Evolutionary conservation across 1,140 invertebrate species (phyloP).

Genomic region (Zaprionus capensis): DNA sequence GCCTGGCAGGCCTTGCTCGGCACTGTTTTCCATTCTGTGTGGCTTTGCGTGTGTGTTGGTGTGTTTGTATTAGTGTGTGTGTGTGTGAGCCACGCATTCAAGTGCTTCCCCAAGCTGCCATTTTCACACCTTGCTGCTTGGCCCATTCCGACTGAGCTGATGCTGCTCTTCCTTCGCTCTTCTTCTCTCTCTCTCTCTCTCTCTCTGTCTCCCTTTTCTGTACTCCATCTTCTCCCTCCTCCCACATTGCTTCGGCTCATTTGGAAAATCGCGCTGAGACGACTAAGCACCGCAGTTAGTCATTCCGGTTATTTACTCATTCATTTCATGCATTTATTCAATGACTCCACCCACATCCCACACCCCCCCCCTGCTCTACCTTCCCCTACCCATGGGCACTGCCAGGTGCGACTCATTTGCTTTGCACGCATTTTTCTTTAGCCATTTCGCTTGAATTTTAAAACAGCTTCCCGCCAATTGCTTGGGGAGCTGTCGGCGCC

Average conservation of each 20-base stretch:
- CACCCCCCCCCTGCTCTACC: neutral
- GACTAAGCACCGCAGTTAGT: constrained; percentile 70
- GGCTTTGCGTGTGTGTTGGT: neutral
- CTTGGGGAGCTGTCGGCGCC: constrained; percentile 65
- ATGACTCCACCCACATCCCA: constrained; percentile 32
- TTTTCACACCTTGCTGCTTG: constrained; percentile 43
- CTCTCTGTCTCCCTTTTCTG: neutral
- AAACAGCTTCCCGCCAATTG: constrained; percentile 56
- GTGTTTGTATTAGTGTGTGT: neutral
- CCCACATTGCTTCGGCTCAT: neutral
- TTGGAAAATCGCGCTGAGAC: constrained; percentile 41
- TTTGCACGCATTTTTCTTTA: constrained; percentile 60
- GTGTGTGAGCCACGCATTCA: constrained; percentile 20
- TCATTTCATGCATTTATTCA: constrained; percentile 81
- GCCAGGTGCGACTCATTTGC: constrained; percentile 72
- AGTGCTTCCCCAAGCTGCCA: constrained; percentile 37
- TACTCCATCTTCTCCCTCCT: neutral
- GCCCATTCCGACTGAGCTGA: constrained; percentile 5
- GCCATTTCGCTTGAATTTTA: constrained; percentile 62
- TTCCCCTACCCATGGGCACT: neutral
- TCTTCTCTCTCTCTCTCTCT: neutral
- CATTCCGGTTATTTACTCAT: constrained; percentile 77
- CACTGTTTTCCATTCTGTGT: neutral
- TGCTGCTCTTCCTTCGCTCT: neutral
- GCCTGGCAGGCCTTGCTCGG: constrained; percentile 35